These are phyloP conservation scores for Holacanthus passer DNA, from an alignment of 2,113 vertebrate species.

Conservation along the genomic window DNA sequence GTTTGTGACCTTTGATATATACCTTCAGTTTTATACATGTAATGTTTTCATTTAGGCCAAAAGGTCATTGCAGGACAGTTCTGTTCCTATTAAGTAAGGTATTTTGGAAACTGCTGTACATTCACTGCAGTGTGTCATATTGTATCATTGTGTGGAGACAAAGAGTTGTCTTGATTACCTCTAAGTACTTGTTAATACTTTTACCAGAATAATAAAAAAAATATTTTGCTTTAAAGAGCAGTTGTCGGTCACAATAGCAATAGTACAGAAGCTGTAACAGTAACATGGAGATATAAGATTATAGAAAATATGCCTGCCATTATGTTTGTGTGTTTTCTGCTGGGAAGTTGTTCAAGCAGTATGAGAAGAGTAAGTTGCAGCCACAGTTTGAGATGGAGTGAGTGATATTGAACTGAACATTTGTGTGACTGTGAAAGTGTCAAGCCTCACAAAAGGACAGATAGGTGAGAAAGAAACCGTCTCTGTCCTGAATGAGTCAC, in stretches of 20 bases:
- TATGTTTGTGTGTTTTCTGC: background rate
- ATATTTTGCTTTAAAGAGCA: background rate
- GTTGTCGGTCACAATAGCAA: background rate
- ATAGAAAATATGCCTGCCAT: background rate
- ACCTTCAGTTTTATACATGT: background rate
- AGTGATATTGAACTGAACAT: slow-evolving; percentile 18
- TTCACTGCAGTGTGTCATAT: background rate
- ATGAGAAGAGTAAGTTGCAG: background rate
- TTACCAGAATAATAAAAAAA: background rate
- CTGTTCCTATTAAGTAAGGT: background rate
- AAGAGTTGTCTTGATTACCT: background rate
- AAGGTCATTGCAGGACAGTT: background rate
- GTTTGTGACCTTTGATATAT: slow-evolving; percentile 23
- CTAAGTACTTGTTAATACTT: background rate
- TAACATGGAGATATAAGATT: background rate
- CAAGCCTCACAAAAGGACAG: background rate
- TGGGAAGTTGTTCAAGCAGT: background rate
- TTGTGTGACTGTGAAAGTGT: background rate
- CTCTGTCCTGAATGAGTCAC: background rate
- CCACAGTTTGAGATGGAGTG: background rate
- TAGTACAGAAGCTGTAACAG: background rate
- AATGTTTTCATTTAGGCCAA: background rate
- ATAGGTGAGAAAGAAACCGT: background rate
- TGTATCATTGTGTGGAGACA: background rate
- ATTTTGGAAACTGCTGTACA: background rate